These are phyloP conservation scores for Clarias macrocephalus DNA, from an alignment of 2,113 vertebrate genomes.

Conservation along the genomic window DNA sequence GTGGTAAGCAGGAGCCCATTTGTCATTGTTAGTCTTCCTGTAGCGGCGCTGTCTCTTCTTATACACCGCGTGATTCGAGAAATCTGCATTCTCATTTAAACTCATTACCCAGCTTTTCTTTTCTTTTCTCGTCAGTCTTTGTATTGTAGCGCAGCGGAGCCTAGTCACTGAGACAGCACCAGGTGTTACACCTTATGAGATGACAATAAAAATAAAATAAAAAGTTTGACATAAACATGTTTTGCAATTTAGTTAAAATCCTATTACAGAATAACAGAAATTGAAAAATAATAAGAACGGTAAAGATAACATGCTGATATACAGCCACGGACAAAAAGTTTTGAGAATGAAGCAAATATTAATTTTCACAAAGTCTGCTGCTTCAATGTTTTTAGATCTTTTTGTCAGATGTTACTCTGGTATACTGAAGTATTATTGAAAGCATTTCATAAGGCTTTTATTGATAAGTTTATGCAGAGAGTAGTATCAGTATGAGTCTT, in stretches of 20 bases:
- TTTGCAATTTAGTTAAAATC: background rate
- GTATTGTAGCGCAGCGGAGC: background rate
- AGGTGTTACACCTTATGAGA: background rate
- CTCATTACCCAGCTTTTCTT: background rate
- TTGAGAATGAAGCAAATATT: too few relatives aligned
- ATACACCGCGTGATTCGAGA: background rate
- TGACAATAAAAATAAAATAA: background rate
- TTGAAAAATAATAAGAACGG: background rate
- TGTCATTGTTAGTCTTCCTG: constrained; percentile 20
- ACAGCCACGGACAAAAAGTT: background rate
- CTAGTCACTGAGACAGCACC: background rate
- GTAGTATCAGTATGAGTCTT: too few relatives aligned
- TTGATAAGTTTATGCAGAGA: too few relatives aligned
- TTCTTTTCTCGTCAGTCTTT: background rate
- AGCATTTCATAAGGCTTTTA: too few relatives aligned
- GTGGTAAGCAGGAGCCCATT: constrained; percentile 2
- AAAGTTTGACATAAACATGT: background rate
- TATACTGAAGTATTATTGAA: too few relatives aligned
- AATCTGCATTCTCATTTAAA: background rate
- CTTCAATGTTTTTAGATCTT: too few relatives aligned
- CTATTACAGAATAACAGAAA: background rate
- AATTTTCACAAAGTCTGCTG: too few relatives aligned
- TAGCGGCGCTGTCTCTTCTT: constrained; percentile 7
- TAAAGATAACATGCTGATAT: background rate
- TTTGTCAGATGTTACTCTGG: too few relatives aligned